Conservation (phyloP, 2,113 vertebrate species). For the Nibea albiflora region DNA sequence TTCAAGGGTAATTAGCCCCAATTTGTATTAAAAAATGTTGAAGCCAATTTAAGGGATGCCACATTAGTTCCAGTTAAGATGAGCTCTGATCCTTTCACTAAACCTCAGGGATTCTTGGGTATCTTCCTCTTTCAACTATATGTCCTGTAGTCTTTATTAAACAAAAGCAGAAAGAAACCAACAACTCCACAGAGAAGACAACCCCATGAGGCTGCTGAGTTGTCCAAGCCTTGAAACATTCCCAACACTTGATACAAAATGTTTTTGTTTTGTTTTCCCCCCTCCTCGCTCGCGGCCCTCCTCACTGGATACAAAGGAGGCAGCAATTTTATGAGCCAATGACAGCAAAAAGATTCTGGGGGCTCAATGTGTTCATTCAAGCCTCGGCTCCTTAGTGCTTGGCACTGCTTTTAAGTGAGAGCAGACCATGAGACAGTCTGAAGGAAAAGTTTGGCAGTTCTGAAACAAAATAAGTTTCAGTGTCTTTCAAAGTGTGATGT, state of each 20-base stretch:
- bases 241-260: slow-evolving; percentile 77
- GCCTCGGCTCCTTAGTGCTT: slow-evolving; percentile 68
- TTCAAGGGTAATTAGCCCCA: slow-evolving; percentile 82
- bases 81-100: slow-evolving; percentile 77
- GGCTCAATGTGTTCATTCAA: slow-evolving; percentile 80
- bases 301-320: slow-evolving; percentile 71
- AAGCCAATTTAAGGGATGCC: slow-evolving; percentile 74
- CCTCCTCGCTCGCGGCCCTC: slow-evolving; percentile 54
- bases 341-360: slow-evolving; percentile 81
- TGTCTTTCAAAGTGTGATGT: background rate
- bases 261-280: slow-evolving; percentile 69
- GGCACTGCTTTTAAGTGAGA: slow-evolving; percentile 70
- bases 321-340: slow-evolving; percentile 83
- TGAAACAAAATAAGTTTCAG: slow-evolving; percentile 22
- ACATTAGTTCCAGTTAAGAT: slow-evolving; percentile 83
- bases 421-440: slow-evolving; percentile 59
- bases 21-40: slow-evolving; percentile 82
- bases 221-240: slow-evolving; percentile 72
- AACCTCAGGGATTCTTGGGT: slow-evolving; percentile 69
- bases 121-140: slow-evolving; percentile 64
- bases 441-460: slow-evolving; percentile 45
- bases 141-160: slow-evolving; percentile 52
- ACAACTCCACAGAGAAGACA: slow-evolving; percentile 69
- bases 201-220: slow-evolving; percentile 54
- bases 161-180: slow-evolving; percentile 67